phyloP scores from a whole-genome alignment of 2,113 vertebrate species.

The Madoqua kirkii region DNA sequence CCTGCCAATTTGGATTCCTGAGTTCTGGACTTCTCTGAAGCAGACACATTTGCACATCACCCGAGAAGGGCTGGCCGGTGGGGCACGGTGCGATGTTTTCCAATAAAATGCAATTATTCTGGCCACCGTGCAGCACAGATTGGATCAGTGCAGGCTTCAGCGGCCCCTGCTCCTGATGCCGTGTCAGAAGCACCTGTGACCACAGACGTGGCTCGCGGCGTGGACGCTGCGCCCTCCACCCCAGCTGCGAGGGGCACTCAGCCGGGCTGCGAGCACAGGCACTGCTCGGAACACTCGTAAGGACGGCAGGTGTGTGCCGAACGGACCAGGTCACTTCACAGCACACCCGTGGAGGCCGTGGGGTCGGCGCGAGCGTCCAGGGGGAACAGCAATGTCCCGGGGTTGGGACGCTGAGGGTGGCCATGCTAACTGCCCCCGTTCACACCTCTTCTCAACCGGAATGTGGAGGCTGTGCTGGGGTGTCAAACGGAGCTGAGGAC shows the following conservation, averaged over 20 bases:
- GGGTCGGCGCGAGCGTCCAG: fast-evolving
- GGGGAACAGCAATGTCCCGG: background rate
- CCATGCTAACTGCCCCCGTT: fast-evolving
- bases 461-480: fast-evolving
- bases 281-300: fast-evolving
- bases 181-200: background rate
- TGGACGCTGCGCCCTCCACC: background rate
- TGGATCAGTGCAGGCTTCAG: background rate
- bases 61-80: background rate
- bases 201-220: fast-evolving
- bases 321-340: fast-evolving
- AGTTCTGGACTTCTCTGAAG: background rate
- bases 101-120: background rate
- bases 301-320: background rate
- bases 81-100: background rate
- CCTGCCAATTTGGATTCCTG: background rate
- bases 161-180: background rate
- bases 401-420: fast-evolving
- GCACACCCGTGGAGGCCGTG: fast-evolving
- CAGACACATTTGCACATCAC: background rate
- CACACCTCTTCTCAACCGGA: background rate
- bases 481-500: background rate
- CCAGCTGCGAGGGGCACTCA: fast-evolving
- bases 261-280: background rate
- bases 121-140: background rate